These are phyloP conservation scores for Nycticryphes semicollaris DNA, from an alignment of 2,113 vertebrate species.

Conservation along the genomic window DNA sequence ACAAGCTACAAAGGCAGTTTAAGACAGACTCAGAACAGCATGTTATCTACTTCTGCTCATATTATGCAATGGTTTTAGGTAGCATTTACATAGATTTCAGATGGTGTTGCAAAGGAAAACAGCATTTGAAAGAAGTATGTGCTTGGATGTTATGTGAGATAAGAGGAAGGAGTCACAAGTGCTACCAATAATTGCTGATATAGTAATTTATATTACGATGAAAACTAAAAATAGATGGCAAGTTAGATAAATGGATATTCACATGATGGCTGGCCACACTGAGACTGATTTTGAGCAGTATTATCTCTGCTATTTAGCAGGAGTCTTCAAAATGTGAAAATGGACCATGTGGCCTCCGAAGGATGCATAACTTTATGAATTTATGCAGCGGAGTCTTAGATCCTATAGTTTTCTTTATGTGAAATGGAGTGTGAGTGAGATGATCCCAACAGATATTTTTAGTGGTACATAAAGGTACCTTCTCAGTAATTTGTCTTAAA, in stretches of 20 bases:
- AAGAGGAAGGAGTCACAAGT: background rate
- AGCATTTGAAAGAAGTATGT: background rate
- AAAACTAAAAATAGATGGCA: background rate
- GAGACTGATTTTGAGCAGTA: background rate
- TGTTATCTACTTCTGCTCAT: accelerated
- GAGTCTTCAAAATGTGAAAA: background rate
- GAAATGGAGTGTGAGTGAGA: background rate
- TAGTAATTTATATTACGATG: background rate
- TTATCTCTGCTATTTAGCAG: background rate
- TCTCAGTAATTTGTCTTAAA: background rate
- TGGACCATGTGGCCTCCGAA: background rate
- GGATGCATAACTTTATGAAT: background rate
- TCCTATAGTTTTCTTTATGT: background rate
- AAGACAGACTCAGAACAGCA: background rate
- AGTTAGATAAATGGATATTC: background rate
- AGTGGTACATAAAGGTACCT: background rate
- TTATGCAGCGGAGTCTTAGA: background rate
- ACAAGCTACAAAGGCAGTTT: background rate
- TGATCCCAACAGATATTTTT: background rate
- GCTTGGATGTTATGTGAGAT: background rate
- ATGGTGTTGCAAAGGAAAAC: background rate
- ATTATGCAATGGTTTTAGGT: background rate
- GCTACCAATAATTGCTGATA: background rate
- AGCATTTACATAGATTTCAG: background rate
- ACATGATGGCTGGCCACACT: background rate